Conservation (phyloP, 2,113 vertebrate genomes). For the Amazona guildingii region DNA sequence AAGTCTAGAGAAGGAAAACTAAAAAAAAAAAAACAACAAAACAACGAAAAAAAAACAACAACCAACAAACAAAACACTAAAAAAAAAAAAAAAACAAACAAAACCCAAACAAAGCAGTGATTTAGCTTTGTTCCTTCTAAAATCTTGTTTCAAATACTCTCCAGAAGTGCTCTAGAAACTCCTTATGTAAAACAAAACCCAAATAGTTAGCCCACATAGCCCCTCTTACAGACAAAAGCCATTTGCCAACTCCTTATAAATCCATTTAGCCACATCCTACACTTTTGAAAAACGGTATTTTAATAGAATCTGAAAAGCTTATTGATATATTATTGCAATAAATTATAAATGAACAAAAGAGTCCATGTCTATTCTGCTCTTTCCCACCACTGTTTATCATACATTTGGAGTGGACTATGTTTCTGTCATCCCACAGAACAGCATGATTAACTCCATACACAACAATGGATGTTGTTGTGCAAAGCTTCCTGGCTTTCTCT, state of each 20-base stretch:
- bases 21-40: not conserved
- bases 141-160: not conserved
- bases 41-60: not conserved
- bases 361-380: fast-evolving
- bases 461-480: not conserved
- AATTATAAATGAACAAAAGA: not conserved
- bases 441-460: not conserved
- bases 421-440: not conserved
- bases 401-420: not conserved
- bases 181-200: not conserved
- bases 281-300: not conserved
- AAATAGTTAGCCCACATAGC: not conserved
- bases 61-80: not conserved
- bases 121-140: not conserved
- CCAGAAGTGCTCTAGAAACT: not conserved
- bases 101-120: not conserved
- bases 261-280: not conserved
- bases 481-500: not conserved
- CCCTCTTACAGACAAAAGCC: not conserved
- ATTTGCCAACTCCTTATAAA: not conserved
- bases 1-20: not conserved
- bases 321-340: not conserved
- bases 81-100: not conserved
- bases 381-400: not conserved
- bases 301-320: not conserved